A percentile compares a stretch with the other conserved stretches of the same genome.
phyloP scores from a whole-genome alignment of 2,797 vertebrate species.

The Enteromius fasciolatus region DNA sequence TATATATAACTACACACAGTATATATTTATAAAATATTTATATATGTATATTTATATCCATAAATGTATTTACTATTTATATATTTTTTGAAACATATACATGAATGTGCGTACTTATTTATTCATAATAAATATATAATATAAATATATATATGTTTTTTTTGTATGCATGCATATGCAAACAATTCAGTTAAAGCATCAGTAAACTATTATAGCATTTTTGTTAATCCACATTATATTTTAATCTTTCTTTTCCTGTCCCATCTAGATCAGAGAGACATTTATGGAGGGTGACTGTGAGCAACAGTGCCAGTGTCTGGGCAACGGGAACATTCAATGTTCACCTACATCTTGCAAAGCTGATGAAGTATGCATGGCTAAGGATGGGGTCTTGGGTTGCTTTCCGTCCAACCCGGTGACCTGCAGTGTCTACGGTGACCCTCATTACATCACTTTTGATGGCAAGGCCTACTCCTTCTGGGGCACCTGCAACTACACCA shows the following conservation, averaged over 20 bases:
- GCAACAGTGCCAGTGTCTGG: slow-evolving; percentile 74
- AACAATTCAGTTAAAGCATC: background rate
- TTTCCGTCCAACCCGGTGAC: slow-evolving; percentile 70
- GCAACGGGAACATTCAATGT: slow-evolving; percentile 70
- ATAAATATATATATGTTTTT: no score
- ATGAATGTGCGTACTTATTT: no score
- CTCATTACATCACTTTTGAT: slow-evolving; percentile 85
- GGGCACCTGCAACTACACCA: slow-evolving; percentile 80
- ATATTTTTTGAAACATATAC: no score
- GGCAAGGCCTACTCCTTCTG: slow-evolving; percentile 75
- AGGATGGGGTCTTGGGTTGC: slow-evolving; percentile 76
- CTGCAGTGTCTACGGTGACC: slow-evolving; percentile 81
- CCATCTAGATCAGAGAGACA: slow-evolving; percentile 71
- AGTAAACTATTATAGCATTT: background rate
- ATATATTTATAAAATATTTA: no score
- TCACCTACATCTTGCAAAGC: slow-evolving; percentile 67
- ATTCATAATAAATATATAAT: no score
- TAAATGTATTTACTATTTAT: no score
- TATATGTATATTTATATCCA: no score
- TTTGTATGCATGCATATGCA: background rate
- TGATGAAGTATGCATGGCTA: slow-evolving; percentile 73
- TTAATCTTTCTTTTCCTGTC: background rate
- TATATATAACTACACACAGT: no score
- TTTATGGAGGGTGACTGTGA: slow-evolving; percentile 71
- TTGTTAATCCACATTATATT: background rate